A percentile compares a stretch with the other conserved stretches of the same genome.
Conservation (phyloP, 2,888 invertebrate genomes). For the Lepidocyrtoides sp. region DNA sequence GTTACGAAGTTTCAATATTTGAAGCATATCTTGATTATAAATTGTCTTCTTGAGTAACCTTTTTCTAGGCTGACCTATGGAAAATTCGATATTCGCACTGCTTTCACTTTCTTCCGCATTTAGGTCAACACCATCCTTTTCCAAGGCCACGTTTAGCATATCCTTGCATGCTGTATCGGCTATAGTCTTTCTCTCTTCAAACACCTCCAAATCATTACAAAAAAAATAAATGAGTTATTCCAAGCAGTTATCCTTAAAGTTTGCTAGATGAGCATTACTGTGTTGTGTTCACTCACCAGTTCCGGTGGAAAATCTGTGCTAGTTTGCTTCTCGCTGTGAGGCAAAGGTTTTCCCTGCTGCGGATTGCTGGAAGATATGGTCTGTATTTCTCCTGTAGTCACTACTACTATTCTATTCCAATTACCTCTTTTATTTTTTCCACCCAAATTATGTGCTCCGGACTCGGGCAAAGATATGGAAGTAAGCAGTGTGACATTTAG, state of each 20-base stretch:
- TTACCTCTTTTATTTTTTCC: neutral
- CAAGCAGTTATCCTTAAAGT: neutral
- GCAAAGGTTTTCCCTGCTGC: neutral
- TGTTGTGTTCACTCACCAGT: neutral
- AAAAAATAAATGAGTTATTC: neutral
- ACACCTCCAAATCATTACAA: slow-evolving; percentile 34
- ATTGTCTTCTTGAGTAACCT: slow-evolving; percentile 17
- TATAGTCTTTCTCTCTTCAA: slow-evolving; percentile 27
- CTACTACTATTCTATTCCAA: neutral
- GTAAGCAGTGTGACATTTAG: slow-evolving; percentile 36
- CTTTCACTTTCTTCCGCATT: slow-evolving; percentile 31
- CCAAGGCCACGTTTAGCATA: slow-evolving; percentile 40
- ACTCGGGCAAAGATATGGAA: neutral
- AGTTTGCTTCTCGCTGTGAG: neutral
- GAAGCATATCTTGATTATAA: slow-evolving; percentile 49
- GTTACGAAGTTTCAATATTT: slow-evolving; percentile 18
- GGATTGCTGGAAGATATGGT: neutral
- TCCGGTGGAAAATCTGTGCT: slow-evolving; percentile 36
- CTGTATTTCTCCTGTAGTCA: slow-evolving; percentile 11
- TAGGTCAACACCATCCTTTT: slow-evolving; percentile 15
- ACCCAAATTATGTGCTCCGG: neutral
- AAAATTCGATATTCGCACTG: slow-evolving; percentile 5
- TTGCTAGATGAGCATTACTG: neutral
- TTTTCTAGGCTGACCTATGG: neutral
- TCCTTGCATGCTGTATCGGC: slow-evolving; percentile 46